phyloP scores from a whole-genome alignment of 2,888 invertebrate genomes.

The Scaptomyza polygonia region DNA sequence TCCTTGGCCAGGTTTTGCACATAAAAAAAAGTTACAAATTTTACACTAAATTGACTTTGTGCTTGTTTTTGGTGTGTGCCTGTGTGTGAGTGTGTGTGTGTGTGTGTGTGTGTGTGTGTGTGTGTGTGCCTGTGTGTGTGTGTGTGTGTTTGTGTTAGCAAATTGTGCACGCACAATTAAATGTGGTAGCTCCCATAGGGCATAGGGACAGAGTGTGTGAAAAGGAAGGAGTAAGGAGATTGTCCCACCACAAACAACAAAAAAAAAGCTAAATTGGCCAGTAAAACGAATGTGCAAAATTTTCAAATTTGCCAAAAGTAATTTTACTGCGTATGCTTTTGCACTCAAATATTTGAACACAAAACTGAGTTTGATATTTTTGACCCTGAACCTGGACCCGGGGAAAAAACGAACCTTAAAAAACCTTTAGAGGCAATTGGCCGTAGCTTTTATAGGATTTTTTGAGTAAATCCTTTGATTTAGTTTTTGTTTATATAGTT shows the following conservation, averaged over 20 bases:
- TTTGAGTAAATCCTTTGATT: not conserved
- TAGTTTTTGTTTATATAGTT: too few species aligned
- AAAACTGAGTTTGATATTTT: slow-evolving; percentile 22
- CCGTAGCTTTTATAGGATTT: slow-evolving; percentile 33
- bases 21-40: slow-evolving; percentile 59
- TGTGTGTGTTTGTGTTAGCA: slow-evolving; percentile 42
- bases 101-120: too few species aligned
- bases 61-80: slow-evolving; percentile 1
- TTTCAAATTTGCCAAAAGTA: slow-evolving; percentile 10
- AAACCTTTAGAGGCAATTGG: too few species aligned
- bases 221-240: not conserved
- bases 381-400: not conserved
- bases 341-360: slow-evolving; percentile 42
- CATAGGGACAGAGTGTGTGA: slow-evolving; percentile 2
- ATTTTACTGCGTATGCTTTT: slow-evolving; percentile 28
- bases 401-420: too few species aligned
- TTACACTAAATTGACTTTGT: slow-evolving; percentile 75
- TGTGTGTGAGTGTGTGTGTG: slow-evolving; percentile 30
- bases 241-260: too few species aligned
- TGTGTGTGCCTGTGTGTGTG: slow-evolving; percentile 3
- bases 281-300: slow-evolving; percentile 37
- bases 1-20: slow-evolving; percentile 41
- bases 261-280: slow-evolving; percentile 37
- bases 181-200: slow-evolving; percentile 43
- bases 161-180: slow-evolving; percentile 77